phyloP scores from a whole-genome alignment of 2,888 invertebrate genomes.

The Hermaeophaga mercurialis region DNA sequence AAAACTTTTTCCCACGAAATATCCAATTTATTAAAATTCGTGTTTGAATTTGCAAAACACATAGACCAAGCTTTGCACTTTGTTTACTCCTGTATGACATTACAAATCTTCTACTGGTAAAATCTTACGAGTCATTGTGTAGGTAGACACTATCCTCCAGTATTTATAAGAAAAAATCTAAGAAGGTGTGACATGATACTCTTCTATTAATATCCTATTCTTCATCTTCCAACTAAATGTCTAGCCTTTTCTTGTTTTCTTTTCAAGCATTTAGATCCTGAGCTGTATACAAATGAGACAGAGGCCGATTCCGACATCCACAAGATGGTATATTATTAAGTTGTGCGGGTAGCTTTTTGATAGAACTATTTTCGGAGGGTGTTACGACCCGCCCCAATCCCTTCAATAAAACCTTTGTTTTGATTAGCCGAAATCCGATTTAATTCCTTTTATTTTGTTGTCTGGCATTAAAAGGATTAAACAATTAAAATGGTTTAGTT shows the following conservation, averaged over 20 bases:
- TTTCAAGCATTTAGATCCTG: neutral
- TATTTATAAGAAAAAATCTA: neutral
- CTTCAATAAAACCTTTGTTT: constrained; percentile 22
- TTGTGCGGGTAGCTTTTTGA: constrained; percentile 16
- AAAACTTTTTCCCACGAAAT: no score
- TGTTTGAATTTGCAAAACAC: no score
- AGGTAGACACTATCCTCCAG: neutral
- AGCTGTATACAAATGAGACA: neutral
- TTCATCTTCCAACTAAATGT: neutral
- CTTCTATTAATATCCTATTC: neutral
- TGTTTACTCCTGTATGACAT: no score
- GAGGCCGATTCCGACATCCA: neutral
- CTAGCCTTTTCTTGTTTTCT: neutral
- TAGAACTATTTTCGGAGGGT: constrained; percentile 25
- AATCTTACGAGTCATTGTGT: neutral
- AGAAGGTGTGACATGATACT: neutral
- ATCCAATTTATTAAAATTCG: no score
- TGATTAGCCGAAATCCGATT: constrained; percentile 28
- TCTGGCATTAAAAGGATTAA: no score
- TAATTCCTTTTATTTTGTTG: no score
- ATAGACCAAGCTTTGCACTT: no score
- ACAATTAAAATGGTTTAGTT: no score
- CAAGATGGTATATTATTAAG: constrained; percentile 23
- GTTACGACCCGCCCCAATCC: constrained; percentile 22
- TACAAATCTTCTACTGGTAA: no score